Conservation (phyloP, 2,797 vertebrate species). For the Hemibagrus guttatus region DNA sequence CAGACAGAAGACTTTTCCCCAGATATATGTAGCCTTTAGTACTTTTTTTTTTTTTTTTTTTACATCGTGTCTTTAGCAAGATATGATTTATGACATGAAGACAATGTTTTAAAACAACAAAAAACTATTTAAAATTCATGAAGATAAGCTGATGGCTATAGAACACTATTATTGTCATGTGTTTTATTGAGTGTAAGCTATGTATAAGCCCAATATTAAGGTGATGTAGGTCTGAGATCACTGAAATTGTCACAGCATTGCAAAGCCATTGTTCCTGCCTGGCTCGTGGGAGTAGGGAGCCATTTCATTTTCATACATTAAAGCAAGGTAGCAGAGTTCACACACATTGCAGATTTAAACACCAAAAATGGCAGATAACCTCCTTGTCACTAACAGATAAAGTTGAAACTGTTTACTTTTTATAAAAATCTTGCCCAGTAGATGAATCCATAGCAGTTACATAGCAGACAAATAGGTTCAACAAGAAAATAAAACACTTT, state of each 20-base stretch:
- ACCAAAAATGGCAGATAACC: background rate
- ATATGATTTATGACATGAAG: background rate
- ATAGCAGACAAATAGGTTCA: background rate
- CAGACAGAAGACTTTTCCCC: background rate
- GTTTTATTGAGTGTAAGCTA: too few species aligned
- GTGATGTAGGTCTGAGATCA: background rate
- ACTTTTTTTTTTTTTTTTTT: too few species aligned
- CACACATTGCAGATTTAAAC: background rate
- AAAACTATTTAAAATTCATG: background rate
- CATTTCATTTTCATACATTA: slow-evolving; percentile 3
- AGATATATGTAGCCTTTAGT: background rate
- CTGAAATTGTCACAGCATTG: background rate
- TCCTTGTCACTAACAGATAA: background rate
- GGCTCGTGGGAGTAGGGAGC: background rate
- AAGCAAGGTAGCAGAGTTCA: background rate
- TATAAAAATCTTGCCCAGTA: too few species aligned
- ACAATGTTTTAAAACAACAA: background rate
- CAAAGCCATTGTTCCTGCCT: slow-evolving; percentile 3
- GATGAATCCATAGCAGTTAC: background rate
- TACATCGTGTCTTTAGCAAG: background rate
- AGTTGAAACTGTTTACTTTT: too few species aligned
- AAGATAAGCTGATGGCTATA: too few species aligned
- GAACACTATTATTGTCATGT: too few species aligned
- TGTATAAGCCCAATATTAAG: background rate
- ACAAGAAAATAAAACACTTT: background rate